Base-by-base conservation (phyloP, 2,888 invertebrate genomes). In the Eurois occulta region DNA sequence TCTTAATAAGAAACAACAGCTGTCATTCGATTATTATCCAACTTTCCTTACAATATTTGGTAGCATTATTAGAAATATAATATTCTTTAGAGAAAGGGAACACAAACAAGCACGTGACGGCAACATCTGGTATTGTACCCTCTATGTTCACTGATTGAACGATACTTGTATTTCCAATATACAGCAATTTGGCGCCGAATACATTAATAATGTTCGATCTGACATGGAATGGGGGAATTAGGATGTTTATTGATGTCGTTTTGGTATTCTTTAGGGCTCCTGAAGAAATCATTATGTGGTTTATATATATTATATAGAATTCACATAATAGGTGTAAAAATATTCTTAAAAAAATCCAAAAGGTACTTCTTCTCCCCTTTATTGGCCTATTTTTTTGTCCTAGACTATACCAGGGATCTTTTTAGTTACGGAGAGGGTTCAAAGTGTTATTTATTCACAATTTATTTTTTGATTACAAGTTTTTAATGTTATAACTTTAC, bases 111-210 rank as follows among this genome's bases (percentile, higher is more conserved):
- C 68, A 87, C 75, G 88, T 86, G 85, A 41, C 64, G 80, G 80
- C n/a, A 83, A 81, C 89, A 89, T 87, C 90, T 89, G 89, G 83
- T 75, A 72, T 68, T 77, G 75, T 81, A 81, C 79, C 85, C 83
- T 71, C 81, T 71, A 78, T 80, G 85, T 81, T 72, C 78, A 76
- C 84, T 88, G 87, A 89, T 88, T 86, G 83, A 84, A 87, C 77
- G 80, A 86, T 85, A 84, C 84, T 82, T 48, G 35, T 77, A 66
- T 65, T 65, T 73, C 78, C 85, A 75, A 87, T 87, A 85, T 82
- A 83, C 81, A 82, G 74, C 83, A 85, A 87, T 86, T 88, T 88
- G 72, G 75, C 81, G 67, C 76, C 70, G 80, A 90, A 87, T 88
- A 86, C 84, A 86, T 90, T 87, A 86, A 86, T 85, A 78, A 77